phyloP scores from a whole-genome alignment of 2,888 invertebrate genomes.

The Crematogaster levior region DNA sequence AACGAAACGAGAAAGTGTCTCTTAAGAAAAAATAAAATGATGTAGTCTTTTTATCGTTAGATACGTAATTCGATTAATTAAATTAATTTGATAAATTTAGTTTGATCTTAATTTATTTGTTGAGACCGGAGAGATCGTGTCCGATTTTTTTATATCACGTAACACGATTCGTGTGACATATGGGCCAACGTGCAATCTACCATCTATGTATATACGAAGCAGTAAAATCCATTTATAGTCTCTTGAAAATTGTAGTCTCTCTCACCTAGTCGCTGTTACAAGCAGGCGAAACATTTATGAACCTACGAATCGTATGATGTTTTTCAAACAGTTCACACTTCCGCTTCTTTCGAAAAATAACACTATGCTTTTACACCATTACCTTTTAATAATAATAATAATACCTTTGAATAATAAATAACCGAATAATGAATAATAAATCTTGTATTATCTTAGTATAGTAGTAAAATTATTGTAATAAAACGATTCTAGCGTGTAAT shows the following conservation, averaged over 20 bases:
- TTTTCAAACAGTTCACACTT: conserved; percentile 5
- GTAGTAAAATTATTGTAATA: conserved; percentile 11
- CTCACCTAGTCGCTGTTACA: conserved; percentile 29
- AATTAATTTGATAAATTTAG: conserved; percentile 1
- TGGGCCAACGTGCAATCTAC: conserved; percentile 20
- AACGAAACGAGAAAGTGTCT: neutral
- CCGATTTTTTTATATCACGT: conserved; percentile 1
- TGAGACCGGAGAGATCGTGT: neutral
- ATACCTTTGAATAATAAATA: no score
- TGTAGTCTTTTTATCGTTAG: no score
- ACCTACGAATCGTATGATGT: conserved; percentile 27
- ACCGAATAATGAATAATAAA: conserved; percentile 6
- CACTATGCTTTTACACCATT: neutral
- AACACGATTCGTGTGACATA: conserved; percentile 34
- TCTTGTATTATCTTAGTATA: neutral
- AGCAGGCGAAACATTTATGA: conserved; percentile 49
- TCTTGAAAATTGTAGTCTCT: conserved; percentile 54
- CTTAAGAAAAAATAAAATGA: neutral
- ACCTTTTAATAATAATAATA: no score
- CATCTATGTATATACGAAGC: conserved; percentile 38
- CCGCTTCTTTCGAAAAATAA: neutral
- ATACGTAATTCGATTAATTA: conserved; percentile 13
- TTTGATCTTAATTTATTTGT: conserved; percentile 1
- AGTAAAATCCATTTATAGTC: conserved; percentile 55
- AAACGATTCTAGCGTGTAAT: conserved; percentile 11